Conservation (phyloP, 2,113 vertebrate genomes). For the Phalacrocorax aristotelis region DNA sequence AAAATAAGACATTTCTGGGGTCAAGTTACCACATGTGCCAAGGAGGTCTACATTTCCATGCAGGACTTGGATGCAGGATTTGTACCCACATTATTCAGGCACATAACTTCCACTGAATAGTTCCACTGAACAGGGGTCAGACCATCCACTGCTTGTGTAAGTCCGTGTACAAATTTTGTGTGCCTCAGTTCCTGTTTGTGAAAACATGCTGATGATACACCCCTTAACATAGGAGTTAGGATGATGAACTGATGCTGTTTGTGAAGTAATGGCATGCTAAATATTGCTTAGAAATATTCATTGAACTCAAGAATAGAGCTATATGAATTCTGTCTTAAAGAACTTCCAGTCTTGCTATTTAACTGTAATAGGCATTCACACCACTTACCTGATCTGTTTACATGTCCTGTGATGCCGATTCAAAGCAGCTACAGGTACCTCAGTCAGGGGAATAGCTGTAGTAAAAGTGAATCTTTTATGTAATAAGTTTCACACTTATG, state of each 20-base stretch:
- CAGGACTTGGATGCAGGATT: not conserved
- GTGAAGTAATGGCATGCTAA: not conserved
- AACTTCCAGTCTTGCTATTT: not conserved
- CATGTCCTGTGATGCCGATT: not conserved
- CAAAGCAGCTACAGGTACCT: not conserved
- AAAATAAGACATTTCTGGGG: not conserved
- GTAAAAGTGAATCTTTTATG: not conserved
- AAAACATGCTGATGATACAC: not conserved
- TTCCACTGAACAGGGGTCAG: not conserved
- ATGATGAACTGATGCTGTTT: not conserved
- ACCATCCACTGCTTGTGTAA: not conserved
- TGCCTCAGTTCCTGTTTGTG: not conserved
- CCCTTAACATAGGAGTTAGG: not conserved
- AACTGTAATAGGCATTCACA: not conserved
- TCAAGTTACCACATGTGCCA: not conserved
- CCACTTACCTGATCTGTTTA: not conserved
- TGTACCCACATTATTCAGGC: not conserved
- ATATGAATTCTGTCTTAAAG: not conserved
- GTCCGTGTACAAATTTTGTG: not conserved
- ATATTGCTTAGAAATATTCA: not conserved
- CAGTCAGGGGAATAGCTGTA: not conserved
- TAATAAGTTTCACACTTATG: not conserved
- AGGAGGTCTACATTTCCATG: not conserved
- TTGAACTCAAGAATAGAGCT: not conserved
- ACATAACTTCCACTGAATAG: not conserved